phyloP scores from a whole-genome alignment of 2,113 vertebrate genomes.

The Takifugu flavidus region DNA sequence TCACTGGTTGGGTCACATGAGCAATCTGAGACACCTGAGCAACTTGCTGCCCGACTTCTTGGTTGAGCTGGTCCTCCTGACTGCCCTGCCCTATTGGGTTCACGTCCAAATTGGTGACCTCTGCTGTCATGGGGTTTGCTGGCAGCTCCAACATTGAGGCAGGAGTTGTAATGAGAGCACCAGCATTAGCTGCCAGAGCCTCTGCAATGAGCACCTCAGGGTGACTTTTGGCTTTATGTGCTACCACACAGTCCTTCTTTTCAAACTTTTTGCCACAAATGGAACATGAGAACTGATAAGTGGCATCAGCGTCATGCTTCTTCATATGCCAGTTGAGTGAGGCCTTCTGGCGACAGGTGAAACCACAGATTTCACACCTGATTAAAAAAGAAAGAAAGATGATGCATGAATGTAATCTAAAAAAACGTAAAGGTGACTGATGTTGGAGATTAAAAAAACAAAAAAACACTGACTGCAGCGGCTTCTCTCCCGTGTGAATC shows the following conservation, averaged over 20 bases:
- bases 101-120: slow-evolving; percentile 56
- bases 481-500: slow-evolving; percentile 98
- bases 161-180: slow-evolving; percentile 90
- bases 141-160: slow-evolving; percentile 78
- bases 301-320: slow-evolving; percentile 95
- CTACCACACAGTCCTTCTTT: slow-evolving; percentile 98
- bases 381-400: background rate
- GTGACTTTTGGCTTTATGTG: slow-evolving; percentile 97
- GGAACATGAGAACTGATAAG: slow-evolving; percentile 97
- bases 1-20: slow-evolving; percentile 59
- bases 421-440: background rate
- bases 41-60: slow-evolving; percentile 58
- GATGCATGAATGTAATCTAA: background rate
- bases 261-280: slow-evolving; percentile 98
- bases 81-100: slow-evolving; percentile 34
- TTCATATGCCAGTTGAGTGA: slow-evolving; percentile 99
- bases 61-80: slow-evolving; percentile 70
- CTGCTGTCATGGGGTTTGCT: slow-evolving; percentile 41
- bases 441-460: background rate
- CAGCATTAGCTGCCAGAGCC: slow-evolving; percentile 93
- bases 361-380: slow-evolving; percentile 98
- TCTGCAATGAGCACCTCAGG: slow-evolving; percentile 96
- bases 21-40: slow-evolving; percentile 61
- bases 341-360: slow-evolving; percentile 97
- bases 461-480: slow-evolving; percentile 86